These are phyloP conservation scores for Drosophila funebris DNA, from an alignment of 1,140 invertebrate species.

Conservation along the genomic window DNA sequence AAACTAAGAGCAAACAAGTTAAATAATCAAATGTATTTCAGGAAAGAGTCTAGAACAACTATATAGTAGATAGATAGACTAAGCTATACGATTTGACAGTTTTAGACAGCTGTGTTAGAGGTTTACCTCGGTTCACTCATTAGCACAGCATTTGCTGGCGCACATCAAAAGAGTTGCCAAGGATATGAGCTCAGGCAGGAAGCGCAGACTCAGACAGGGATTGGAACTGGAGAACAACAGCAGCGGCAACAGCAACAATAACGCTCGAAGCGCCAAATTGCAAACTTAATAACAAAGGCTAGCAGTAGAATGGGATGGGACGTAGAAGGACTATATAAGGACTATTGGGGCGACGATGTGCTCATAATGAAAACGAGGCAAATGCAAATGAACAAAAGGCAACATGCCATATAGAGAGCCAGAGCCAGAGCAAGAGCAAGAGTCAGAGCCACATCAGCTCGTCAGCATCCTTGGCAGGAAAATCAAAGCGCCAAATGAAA, in stretches of 20 bases:
- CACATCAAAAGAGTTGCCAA: conserved; percentile 66
- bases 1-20: not conserved
- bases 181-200: conserved; percentile 48
- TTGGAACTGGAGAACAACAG: not conserved
- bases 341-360: conserved; percentile 35
- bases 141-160: conserved; percentile 22
- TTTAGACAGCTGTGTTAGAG: conserved; percentile 22
- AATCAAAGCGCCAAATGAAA: conserved; percentile 76
- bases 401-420: conserved; percentile 29
- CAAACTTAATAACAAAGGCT: conserved; percentile 65
- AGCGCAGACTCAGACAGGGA: conserved; percentile 16
- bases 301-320: not conserved
- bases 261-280: conserved; percentile 46
- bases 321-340: conserved; percentile 9
- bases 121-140: conserved; percentile 23
- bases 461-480: conserved; percentile 64
- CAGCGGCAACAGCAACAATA: not conserved
- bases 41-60: not conserved
- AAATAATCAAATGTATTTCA: not conserved
- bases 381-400: conserved; percentile 78
- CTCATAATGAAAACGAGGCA: conserved; percentile 73
- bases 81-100: not conserved
- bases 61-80: not conserved
- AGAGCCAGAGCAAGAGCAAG: conserved; percentile 11
- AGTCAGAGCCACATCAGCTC: conserved; percentile 35